Evolutionary conservation across 2,888 invertebrate species (phyloP), one percentile per base, ranked within the genome.

Genomic region (Cordilura impudica): DNA sequence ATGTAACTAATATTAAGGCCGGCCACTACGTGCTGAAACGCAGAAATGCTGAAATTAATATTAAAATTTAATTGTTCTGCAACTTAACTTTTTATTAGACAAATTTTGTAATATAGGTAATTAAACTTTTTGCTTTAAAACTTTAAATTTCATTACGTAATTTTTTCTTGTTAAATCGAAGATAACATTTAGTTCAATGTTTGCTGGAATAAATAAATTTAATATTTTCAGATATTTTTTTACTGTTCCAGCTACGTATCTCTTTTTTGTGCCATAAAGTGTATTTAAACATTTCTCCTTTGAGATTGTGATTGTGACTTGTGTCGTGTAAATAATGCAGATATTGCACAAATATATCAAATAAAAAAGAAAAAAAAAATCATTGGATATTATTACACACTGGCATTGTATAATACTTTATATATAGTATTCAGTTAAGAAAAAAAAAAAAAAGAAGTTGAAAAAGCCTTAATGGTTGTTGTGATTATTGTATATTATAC

Each of bases 321-420:
- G 53, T 66, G 65, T 45, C 12, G 31, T 39, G 74, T 78, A 79
- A 79, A 75, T 79, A 79, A 79, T 75, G 79, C 79, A 79, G 75
- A 79, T 71, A 66, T 54, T 71, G 79, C 79, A 79, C 66, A 71
- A 79, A 56, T 63, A 19, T 71, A 71, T 31, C 61, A 66, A 26
- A 29, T 47, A 2, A 2, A 19, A 63, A n/a, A 51, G 4, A 51
- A 63, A 21, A 53, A 16, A 23, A 66, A 43, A 60, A 21, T 19
- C 43, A 7, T 5, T 12, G 35, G 35, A n/a, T 39, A 12, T 39
- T 39, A 39, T 21, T 16, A 49, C 3, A 18, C n/a, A 63, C 10
- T 39, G 35, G 35, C n/a, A 35, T 56, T 47, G 19, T 18, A 21
- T 49, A 29, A 4, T 29, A n/a, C 14, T 26, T 49, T 58, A 35